Evolutionary conservation across 2,113 vertebrate genomes (phyloP).

Genomic region (Naja naja): DNA sequence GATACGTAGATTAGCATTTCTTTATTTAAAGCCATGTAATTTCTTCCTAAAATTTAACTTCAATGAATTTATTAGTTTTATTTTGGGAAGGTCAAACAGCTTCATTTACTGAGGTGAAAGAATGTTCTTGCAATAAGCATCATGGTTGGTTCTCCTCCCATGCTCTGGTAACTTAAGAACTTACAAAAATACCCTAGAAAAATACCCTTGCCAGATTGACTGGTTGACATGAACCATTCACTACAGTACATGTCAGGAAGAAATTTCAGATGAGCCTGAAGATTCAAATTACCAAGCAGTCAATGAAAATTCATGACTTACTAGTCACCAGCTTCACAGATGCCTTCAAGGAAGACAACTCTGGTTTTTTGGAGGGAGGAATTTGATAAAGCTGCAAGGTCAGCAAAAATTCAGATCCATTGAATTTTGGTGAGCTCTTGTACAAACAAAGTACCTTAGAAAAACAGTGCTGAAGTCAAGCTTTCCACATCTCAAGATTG

Average conservation of each 20-base stretch:
- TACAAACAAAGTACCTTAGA: background rate
- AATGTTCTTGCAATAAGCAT: background rate
- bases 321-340: background rate
- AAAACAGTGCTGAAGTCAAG: background rate
- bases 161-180: background rate
- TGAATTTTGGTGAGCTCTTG: background rate
- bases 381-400: background rate
- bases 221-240: background rate
- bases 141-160: background rate
- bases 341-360: background rate
- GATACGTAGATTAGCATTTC: background rate
- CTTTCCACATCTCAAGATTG: background rate
- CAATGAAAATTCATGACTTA: background rate
- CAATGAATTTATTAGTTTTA: background rate
- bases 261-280: background rate
- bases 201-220: background rate
- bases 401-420: background rate
- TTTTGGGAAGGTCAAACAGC: background rate
- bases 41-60: background rate
- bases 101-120: background rate
- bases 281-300: background rate
- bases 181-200: background rate
- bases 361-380: background rate
- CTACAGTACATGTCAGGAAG: background rate
- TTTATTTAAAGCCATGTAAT: background rate